These are phyloP conservation scores for Megaceryle maxima DNA, from an alignment of 2,113 vertebrate genomes.

Conservation along the genomic window DNA sequence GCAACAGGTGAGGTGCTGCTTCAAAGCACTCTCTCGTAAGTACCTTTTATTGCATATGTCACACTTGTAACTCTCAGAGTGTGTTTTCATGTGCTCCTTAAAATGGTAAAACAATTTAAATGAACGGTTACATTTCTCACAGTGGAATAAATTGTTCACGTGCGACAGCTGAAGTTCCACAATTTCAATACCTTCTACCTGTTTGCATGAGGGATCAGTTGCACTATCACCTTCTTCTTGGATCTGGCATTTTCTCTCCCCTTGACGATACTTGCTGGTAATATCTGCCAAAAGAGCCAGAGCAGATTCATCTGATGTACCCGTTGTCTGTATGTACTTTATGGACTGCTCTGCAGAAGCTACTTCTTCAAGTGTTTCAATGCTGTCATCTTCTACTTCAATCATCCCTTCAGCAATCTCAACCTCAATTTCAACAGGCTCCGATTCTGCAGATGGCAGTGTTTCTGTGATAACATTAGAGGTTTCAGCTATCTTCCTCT, in stretches of 20 bases:
- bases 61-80: constrained; percentile 90
- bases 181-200: constrained; percentile 92
- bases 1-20: too few species aligned
- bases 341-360: constrained; percentile 77
- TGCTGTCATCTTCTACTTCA: constrained; percentile 82
- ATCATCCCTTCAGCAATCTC: constrained; percentile 84
- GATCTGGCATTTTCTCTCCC: constrained; percentile 79
- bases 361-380: constrained; percentile 84
- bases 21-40: constrained; percentile 94
- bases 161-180: constrained; percentile 98
- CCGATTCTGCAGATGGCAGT: constrained; percentile 82
- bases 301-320: constrained; percentile 90
- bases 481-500: constrained; percentile 91
- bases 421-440: constrained; percentile 89
- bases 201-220: constrained; percentile 86
- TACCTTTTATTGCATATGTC: constrained; percentile 93
- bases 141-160: constrained; percentile 92
- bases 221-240: constrained; percentile 72
- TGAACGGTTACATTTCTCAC: constrained; percentile 93
- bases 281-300: constrained; percentile 95
- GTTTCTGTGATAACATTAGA: constrained; percentile 92
- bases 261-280: constrained; percentile 97
- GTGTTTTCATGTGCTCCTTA: constrained; percentile 97
- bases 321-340: constrained; percentile 79
- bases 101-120: constrained; percentile 99